Base-by-base conservation (phyloP, 64 coral and sea anemone species). In the Montipora sp. region DNA sequence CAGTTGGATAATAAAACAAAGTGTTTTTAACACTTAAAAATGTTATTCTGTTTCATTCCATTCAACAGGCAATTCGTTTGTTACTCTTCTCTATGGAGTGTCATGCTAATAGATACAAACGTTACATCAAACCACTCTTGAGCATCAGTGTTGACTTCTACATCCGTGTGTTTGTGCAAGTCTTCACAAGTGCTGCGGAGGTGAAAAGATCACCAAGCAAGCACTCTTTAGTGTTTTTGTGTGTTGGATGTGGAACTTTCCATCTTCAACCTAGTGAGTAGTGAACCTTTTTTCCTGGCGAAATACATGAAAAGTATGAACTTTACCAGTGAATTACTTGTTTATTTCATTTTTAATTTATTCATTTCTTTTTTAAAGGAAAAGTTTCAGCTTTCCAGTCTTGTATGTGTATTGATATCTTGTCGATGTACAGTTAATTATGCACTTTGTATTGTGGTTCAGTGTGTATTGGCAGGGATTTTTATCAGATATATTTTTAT, bases 131-230 rank as follows among this genome's bases (percentile, higher is more conserved):
- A 10, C 98, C 98, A 14, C 75, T 99, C 15, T 71, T 99, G 48
- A 90, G 94, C 59, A 83, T 99, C n/a, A 99, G 98, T 92, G 92
- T 95, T 48, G 98, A 99, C 85, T 99, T 99, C 78, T 99, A 99
- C 87, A 60, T 99, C 7, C 94, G 94, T n/a, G 83, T 99, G 19
- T 99, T 99, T 96, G 92, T 99, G 13, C 94, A 99, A 99, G 94
- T 99, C 9, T 96, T 94, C 75, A 96, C 98, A 59, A 99, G 98
- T 96, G 88, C 98, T 36, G 83, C 89, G 67, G 98, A 96, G 76
- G 94, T 96, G 19, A 96, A 99, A 46, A 90, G 92, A 58, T 96
- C 94, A 16, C 75, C 98, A 73, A 94, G 94, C 63, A 99, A 99
- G 53, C 92, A 99, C 66, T 96, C 92, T 75, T 58, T 94, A 55